Conservation (phyloP, 2,888 invertebrate species). For the Coenonympha arcania region DNA sequence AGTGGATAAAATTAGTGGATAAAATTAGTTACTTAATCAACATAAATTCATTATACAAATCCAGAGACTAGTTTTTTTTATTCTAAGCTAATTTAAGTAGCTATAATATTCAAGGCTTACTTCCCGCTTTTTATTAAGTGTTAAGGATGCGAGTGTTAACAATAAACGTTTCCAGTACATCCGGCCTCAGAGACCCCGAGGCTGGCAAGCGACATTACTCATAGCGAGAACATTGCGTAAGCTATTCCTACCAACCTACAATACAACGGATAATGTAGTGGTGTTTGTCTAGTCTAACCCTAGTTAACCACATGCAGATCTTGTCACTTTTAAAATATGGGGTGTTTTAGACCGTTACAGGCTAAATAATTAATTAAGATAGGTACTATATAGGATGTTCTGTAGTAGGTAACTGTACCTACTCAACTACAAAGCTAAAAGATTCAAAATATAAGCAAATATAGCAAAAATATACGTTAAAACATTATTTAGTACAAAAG, state of each 20-base stretch:
- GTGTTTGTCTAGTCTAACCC: slow-evolving; percentile 5
- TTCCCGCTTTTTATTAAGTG: slow-evolving; percentile 20
- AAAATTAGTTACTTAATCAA: no score
- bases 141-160: slow-evolving; percentile 19
- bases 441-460: no score
- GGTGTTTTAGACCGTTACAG: neutral
- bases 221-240: slow-evolving; percentile 14
- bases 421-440: no score
- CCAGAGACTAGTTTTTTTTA: no score
- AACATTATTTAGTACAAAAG: neutral
- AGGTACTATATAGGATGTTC: no score
- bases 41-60: no score
- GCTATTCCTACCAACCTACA: no score
- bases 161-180: slow-evolving; percentile 23
- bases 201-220: slow-evolving; percentile 19
- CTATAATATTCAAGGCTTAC: slow-evolving; percentile 1
- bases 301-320: neutral
- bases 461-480: neutral
- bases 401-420: no score
- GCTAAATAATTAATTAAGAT: neutral
- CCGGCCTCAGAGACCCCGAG: slow-evolving; percentile 18
- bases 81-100: neutral
- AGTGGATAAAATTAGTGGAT: no score
- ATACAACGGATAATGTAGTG: slow-evolving; percentile 8
- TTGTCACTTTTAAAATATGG: slow-evolving; percentile 1